Conservation (phyloP, 2,113 vertebrate genomes). For the Cranoglanis bouderius region DNA sequence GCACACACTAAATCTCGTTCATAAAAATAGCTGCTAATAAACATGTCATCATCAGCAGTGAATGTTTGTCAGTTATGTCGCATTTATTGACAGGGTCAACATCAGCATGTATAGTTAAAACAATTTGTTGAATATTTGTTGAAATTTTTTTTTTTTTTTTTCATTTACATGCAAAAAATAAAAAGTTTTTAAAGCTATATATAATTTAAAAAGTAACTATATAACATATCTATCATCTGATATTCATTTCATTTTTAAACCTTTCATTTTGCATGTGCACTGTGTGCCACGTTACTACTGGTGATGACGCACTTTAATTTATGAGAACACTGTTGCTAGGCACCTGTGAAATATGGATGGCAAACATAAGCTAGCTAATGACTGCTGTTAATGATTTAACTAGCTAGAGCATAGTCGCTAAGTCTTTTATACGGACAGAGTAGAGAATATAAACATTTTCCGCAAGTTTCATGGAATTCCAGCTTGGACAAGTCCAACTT, state of each 20-base stretch:
- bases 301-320: neutral
- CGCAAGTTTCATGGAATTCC: neutral
- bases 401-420: neutral
- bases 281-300: neutral
- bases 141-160: too few relatives aligned
- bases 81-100: neutral
- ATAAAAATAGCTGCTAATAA: slow-evolving; percentile 31
- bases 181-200: too few relatives aligned
- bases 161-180: too few relatives aligned
- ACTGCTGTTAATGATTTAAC: neutral
- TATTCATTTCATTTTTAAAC: neutral
- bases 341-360: neutral
- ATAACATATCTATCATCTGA: too few relatives aligned
- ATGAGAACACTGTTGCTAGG: neutral
- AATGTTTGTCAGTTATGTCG: neutral
- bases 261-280: neutral
- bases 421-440: neutral
- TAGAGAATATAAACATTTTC: neutral
- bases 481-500: neutral
- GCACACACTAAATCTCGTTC: slow-evolving; percentile 12
- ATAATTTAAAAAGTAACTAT: too few relatives aligned
- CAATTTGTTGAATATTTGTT: too few relatives aligned
- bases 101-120: neutral
- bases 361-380: neutral
- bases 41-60: neutral